Evolutionary conservation across 2,113 vertebrate species (phyloP).

Genomic region (Sinocyclocheilus anophthalmus): DNA sequence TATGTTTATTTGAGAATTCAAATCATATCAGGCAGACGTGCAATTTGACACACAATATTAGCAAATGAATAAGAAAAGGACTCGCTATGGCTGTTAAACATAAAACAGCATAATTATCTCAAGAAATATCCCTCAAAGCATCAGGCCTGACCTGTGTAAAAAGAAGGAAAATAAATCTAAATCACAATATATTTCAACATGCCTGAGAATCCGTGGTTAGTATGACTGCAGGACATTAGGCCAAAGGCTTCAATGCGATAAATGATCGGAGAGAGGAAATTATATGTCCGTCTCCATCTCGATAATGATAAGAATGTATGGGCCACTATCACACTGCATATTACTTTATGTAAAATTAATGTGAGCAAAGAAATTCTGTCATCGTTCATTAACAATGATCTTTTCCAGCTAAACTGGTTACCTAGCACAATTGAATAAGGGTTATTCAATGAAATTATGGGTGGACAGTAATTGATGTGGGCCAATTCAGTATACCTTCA

Average conservation of each 20-base stretch:
- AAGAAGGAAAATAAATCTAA: conserved; percentile 36
- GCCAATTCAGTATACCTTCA: conserved; percentile 52
- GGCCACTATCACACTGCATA: conserved; percentile 52
- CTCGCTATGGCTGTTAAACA: not conserved
- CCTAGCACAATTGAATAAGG: conserved; percentile 56
- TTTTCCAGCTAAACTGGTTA: conserved; percentile 62
- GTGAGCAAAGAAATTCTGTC: conserved; percentile 55
- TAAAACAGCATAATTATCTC: conserved; percentile 22
- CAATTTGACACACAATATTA: not conserved
- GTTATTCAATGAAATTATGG: conserved; percentile 54
- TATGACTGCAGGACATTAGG: conserved; percentile 49
- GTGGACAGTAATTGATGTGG: conserved; percentile 55
- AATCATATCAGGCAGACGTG: not conserved
- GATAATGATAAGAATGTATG: conserved; percentile 57
- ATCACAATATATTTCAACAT: conserved; percentile 30
- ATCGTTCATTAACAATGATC: conserved; percentile 60
- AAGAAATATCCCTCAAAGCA: conserved; percentile 14
- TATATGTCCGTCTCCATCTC: conserved; percentile 56
- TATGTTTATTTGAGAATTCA: not conserved
- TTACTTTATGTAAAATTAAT: conserved; percentile 61
- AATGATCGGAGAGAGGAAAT: conserved; percentile 57
- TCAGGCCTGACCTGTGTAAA: conserved; percentile 27
- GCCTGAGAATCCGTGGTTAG: conserved; percentile 22
- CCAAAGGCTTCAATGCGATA: conserved; percentile 51
- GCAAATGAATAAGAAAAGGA: not conserved